Base-by-base conservation (phyloP, 2,113 vertebrate genomes). In the Edolisoma coerulescens region DNA sequence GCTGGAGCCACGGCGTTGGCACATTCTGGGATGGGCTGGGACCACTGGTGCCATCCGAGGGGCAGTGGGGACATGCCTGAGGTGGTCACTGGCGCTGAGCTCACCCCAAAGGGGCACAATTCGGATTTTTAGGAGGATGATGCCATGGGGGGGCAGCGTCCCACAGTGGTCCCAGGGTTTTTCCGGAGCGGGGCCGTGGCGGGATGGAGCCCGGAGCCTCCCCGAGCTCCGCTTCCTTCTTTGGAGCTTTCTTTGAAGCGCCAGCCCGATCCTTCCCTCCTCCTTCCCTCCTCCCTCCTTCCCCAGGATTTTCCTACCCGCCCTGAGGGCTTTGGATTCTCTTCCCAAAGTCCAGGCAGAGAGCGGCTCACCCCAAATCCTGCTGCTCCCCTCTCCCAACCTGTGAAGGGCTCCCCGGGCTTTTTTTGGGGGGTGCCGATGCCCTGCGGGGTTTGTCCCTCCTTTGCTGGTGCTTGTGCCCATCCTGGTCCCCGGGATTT, bases 211-310 rank as follows among this genome's bases (percentile, higher is more conserved):
- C 84, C 87, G 19, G 87, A 27, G 53, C 56, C 76, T 73, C 19
- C 28, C 20, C 16, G 35, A 1, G 74, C 84, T 93, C 84, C 1
- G 4, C 78, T 97, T 96, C 96, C 96, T 96, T 97, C 93, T 97
- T 97, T 97, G 96, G 96, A 97, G 89, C 49, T 91, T 87, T 96
- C 91, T 87, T 49, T 45, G 73, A 41, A 45, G 39, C 50, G 77
- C 49, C 94, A 60, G 70, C 42, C 54, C 17, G 47, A 60, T 47
- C 52, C 56, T 22, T 74, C 57, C 74, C 68, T 64, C 73, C 60
- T 80, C 69, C 39, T 10, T 9, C 47, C 49, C 15, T 80, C 56
- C 59, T 78, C 47, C 85, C 41, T 76, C 73, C 75, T 47, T 70
- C 53, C 73, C 61, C 0, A 3, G 56, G 42, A 16, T 75, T 64